phyloP scores from a whole-genome alignment of 2,888 invertebrate species.

The Deroplatys truncata region DNA sequence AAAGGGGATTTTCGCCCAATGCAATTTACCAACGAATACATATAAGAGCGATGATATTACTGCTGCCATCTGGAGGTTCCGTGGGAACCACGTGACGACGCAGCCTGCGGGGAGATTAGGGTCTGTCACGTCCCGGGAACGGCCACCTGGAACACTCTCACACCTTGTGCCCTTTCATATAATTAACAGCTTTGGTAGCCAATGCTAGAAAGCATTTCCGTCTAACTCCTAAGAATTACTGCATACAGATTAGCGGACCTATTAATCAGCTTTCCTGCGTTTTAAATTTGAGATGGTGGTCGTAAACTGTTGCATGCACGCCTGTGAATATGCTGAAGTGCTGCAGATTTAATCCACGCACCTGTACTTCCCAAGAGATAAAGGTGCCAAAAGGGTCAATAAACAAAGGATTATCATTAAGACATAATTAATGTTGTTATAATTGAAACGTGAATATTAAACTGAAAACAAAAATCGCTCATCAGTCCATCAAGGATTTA shows the following conservation, averaged over 20 bases:
- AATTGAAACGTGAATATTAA: too few relatives aligned
- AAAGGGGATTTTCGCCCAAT: neutral
- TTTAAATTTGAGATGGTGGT: neutral
- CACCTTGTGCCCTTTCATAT: neutral
- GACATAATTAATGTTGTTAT: too few relatives aligned
- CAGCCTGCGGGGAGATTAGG: neutral
- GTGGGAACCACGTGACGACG: constrained; percentile 7
- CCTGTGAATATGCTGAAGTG: too few relatives aligned
- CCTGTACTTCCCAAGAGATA: too few relatives aligned
- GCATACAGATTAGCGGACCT: neutral
- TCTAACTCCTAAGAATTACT: neutral
- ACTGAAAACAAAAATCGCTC: too few relatives aligned
- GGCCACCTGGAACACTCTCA: neutral
- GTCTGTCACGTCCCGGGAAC: neutral
- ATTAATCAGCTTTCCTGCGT: neutral
- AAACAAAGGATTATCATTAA: too few relatives aligned
- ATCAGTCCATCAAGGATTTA: too few relatives aligned
- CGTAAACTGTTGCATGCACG: too few relatives aligned
- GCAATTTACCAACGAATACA: neutral
- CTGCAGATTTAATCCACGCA: too few relatives aligned
- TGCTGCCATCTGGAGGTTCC: constrained; percentile 13
- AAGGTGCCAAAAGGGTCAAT: too few relatives aligned
- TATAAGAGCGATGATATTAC: neutral
- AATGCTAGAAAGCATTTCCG: neutral
- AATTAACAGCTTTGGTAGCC: neutral